These are phyloP conservation scores for Boulengeromyrus knoepffleri DNA, from an alignment of 2,113 vertebrate genomes.

Conservation along the genomic window DNA sequence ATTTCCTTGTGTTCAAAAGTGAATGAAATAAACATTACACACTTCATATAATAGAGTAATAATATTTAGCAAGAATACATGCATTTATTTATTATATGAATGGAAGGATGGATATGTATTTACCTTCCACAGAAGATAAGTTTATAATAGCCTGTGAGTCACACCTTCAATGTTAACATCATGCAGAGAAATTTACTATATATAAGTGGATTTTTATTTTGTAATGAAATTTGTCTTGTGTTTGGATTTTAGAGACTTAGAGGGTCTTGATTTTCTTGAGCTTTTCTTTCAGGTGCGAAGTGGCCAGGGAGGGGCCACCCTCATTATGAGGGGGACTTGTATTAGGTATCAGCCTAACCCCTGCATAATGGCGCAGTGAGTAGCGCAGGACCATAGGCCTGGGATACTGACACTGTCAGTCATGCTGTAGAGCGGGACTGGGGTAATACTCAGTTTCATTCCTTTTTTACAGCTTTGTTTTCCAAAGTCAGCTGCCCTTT, in stretches of 20 bases:
- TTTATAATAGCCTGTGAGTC: neutral
- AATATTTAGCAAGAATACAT: neutral
- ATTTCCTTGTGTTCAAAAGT: neutral
- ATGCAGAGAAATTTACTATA: neutral
- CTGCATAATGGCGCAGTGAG: neutral
- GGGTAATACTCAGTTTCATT: neutral
- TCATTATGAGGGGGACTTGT: neutral
- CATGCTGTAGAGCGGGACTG: neutral
- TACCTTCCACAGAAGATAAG: neutral
- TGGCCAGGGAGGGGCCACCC: neutral
- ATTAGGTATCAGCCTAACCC: neutral
- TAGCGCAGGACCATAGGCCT: neutral
- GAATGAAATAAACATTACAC: neutral
- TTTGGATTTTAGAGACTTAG: neutral
- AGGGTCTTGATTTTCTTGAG: neutral
- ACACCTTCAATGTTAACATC: neutral
- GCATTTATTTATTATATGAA: neutral
- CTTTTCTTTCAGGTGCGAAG: neutral
- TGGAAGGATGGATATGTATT: neutral
- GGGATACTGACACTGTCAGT: neutral
- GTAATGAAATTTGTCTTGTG: neutral
- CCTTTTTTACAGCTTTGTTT: neutral
- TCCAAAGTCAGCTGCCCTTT: neutral
- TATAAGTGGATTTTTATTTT: neutral
- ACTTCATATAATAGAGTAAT: neutral